phyloP scores from a whole-genome alignment of 1,140 invertebrate species.

The Ladona fulva region DNA sequence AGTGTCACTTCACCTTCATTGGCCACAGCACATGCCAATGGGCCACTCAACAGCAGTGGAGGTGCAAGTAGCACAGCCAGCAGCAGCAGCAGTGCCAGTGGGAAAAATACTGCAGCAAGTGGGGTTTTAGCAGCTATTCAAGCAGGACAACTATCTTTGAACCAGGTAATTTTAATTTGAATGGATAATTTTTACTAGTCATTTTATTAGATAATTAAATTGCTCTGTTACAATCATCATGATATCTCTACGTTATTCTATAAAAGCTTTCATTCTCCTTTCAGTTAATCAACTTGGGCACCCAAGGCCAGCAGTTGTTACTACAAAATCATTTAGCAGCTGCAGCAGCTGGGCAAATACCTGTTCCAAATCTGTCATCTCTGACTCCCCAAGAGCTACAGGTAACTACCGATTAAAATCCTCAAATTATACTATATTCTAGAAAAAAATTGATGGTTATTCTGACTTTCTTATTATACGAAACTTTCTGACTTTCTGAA shows the following conservation, averaged over 20 bases:
- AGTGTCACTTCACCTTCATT: neutral
- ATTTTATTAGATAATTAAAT: neutral
- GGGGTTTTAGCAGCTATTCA: constrained; percentile 30
- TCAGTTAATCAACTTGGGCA: constrained; percentile 44
- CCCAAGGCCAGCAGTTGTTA: constrained; percentile 36
- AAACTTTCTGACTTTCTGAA: neutral
- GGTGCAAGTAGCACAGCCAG: neutral
- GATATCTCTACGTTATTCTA: too few species aligned
- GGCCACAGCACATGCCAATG: neutral
- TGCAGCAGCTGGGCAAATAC: constrained; percentile 31
- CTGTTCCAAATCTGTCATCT: constrained; percentile 37
- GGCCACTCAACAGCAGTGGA: neutral
- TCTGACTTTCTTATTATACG: too few species aligned
- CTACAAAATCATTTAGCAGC: constrained; percentile 40
- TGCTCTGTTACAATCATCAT: too few species aligned
- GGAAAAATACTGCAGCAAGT: neutral
- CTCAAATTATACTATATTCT: too few species aligned
- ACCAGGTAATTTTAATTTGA: constrained; percentile 33
- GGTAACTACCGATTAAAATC: neutral
- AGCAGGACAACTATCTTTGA: constrained; percentile 49
- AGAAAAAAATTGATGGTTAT: too few species aligned
- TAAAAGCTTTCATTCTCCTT: constrained; percentile 20
- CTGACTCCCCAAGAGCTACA: constrained; percentile 52
- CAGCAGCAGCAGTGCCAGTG: neutral
- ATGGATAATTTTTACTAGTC: neutral